Evolutionary conservation across 1,140 invertebrate species (phyloP).

Genomic region (Drosophila persimilis): DNA sequence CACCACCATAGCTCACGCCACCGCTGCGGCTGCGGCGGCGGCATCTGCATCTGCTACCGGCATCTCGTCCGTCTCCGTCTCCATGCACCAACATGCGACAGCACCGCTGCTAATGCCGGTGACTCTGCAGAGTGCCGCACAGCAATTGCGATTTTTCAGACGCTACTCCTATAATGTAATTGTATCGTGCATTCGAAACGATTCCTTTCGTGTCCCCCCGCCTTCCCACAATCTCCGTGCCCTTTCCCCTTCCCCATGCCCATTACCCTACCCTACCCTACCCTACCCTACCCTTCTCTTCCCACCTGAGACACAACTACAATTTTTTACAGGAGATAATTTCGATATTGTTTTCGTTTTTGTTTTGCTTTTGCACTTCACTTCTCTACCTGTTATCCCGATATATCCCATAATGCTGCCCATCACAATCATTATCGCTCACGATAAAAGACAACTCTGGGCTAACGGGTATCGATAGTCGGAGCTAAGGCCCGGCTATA

Average conservation of each 20-base stretch:
- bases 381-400: constrained; percentile 33
- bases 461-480: constrained; percentile 40
- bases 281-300: neutral
- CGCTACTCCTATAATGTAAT: constrained; percentile 83
- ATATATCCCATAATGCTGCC: neutral
- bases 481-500: neutral
- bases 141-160: constrained; percentile 82
- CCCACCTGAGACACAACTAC: neutral
- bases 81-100: constrained; percentile 11
- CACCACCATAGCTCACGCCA: neutral
- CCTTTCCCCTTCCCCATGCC: neutral
- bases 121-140: constrained; percentile 72
- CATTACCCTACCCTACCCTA: neutral
- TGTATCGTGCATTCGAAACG: constrained; percentile 81
- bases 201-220: constrained; percentile 10
- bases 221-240: no score
- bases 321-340: no score
- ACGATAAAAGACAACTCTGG: constrained; percentile 8
- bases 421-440: no score
- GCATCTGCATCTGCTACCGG: constrained; percentile 22
- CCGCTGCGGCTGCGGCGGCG: constrained; percentile 10
- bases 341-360: no score
- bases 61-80: constrained; percentile 6
- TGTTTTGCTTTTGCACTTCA: no score
- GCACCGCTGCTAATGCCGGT: constrained; percentile 72